A percentile compares a stretch with the other conserved stretches of the same genome.
Conservation (phyloP, 1,140 invertebrate genomes). For the Drosophila auraria region DNA sequence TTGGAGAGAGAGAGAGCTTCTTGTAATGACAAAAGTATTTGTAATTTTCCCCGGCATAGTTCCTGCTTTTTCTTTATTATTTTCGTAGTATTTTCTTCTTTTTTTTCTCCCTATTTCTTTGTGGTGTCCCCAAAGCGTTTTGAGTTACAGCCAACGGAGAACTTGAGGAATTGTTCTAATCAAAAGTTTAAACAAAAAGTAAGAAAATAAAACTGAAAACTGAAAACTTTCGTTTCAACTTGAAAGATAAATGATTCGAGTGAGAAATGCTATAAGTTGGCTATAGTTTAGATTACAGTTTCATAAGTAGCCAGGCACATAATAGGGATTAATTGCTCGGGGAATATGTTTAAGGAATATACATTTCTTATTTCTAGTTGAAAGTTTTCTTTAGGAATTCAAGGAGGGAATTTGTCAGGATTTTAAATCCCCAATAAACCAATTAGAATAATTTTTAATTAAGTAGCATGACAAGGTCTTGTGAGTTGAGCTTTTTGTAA, state of each 20-base stretch:
- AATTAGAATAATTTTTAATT: not conserved
- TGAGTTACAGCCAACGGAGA: slow-evolving; percentile 50
- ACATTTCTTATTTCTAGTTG: not conserved
- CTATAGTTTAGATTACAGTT: slow-evolving; percentile 29
- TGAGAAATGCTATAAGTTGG: slow-evolving; percentile 19
- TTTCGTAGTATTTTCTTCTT: slow-evolving; percentile 1
- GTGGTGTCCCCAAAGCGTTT: slow-evolving; percentile 61
- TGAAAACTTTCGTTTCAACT: slow-evolving; percentile 63
- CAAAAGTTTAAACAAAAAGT: slow-evolving; percentile 71
- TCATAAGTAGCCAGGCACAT: slow-evolving; percentile 40
- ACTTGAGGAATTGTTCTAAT: slow-evolving; percentile 76
- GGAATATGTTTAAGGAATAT: slow-evolving; percentile 20
- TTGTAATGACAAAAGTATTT: slow-evolving; percentile 75
- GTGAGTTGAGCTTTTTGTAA: not conserved
- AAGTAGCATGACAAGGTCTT: not conserved
- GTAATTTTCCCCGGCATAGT: slow-evolving; percentile 70
- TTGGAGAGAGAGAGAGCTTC: slow-evolving; percentile 19
- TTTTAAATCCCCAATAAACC: not conserved
- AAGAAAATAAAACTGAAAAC: slow-evolving; percentile 6
- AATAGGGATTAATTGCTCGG: slow-evolving; percentile 46
- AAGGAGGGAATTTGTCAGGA: not conserved
- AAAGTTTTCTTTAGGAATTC: slow-evolving; percentile 11
- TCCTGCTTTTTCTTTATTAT: slow-evolving; percentile 22
- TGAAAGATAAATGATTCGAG: slow-evolving; percentile 61
- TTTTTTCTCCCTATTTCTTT: slow-evolving; percentile 11